Conservation (phyloP, 2,797 vertebrate species). For the Iguana delicatissima region DNA sequence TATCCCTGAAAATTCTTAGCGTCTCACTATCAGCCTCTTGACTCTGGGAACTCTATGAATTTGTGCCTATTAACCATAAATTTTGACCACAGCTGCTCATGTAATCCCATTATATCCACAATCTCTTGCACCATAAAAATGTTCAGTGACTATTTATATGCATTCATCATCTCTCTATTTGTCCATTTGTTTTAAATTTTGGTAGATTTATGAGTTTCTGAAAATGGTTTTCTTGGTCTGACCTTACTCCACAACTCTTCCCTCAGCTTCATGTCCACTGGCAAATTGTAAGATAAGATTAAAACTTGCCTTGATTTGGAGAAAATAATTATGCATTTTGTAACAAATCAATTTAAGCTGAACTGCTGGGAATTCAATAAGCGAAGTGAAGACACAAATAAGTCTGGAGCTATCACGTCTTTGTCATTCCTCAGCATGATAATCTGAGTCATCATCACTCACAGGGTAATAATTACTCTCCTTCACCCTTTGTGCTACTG, state of each 20-base stretch:
- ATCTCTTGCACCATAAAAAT: not conserved
- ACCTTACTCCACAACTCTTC: no score
- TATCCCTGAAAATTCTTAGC: not conserved
- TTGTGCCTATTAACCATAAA: not conserved
- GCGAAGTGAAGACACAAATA: constrained; percentile 20
- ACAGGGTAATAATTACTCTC: constrained; percentile 43
- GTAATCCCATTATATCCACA: not conserved
- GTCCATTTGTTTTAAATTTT: constrained; percentile 16
- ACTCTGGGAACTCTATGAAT: not conserved
- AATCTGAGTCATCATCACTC: constrained; percentile 49
- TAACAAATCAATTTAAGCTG: constrained; percentile 46
- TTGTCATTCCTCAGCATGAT: constrained; percentile 54
- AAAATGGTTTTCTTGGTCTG: constrained; percentile 4
- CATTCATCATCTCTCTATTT: not conserved
- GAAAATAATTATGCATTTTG: constrained; percentile 59
- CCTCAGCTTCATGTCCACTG: not conserved
- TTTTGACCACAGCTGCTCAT: constrained; percentile 8
- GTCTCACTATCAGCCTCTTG: rapidly evolving
- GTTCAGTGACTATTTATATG: not conserved
- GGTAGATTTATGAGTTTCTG: not conserved
- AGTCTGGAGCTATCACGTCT: constrained; percentile 25
- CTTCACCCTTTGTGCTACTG: constrained; percentile 51
- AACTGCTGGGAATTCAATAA: constrained; percentile 50
- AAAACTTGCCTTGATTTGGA: constrained; percentile 48
- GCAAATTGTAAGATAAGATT: constrained; percentile 33